A percentile compares a stretch with the other conserved stretches of the same genome.
phyloP scores from a whole-genome alignment of 2,888 invertebrate genomes.

The Ceratothoa steindachneri region DNA sequence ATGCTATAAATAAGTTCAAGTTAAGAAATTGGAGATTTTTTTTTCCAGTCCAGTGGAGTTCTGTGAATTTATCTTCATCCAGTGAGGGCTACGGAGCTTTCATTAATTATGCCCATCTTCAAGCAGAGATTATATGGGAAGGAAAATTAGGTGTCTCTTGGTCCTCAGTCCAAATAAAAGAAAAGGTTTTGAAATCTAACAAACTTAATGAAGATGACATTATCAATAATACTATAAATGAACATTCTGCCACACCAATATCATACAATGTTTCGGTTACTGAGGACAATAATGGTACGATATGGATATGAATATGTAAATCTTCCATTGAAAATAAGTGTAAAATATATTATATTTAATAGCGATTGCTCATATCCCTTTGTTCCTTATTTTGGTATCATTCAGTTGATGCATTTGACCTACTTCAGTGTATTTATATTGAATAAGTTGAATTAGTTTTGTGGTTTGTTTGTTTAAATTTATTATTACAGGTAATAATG shows the following conservation, averaged over 20 bases:
- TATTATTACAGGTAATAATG: no score
- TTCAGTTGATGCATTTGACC: no score
- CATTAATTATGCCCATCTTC: neutral
- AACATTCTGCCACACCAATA: neutral
- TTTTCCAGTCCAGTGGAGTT: neutral
- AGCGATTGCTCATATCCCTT: no score
- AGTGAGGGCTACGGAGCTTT: neutral
- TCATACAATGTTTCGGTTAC: neutral
- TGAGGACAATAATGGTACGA: neutral
- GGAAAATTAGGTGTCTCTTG: neutral
- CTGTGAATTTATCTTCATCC: neutral
- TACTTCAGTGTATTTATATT: no score
- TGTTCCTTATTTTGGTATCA: no score
- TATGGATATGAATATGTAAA: no score
- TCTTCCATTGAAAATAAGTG: no score
- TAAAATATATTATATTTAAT: no score
- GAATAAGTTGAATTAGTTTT: no score
- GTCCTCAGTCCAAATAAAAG: neutral
- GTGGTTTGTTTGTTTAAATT: no score
- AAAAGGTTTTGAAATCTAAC: neutral
- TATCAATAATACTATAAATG: neutral
- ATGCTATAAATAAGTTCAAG: no score
- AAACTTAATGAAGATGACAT: neutral
- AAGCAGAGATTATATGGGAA: neutral
- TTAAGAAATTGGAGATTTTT: no score